Evolutionary conservation across 2,888 invertebrate genomes (phyloP).

Genomic region (Cerastis leucographa): DNA sequence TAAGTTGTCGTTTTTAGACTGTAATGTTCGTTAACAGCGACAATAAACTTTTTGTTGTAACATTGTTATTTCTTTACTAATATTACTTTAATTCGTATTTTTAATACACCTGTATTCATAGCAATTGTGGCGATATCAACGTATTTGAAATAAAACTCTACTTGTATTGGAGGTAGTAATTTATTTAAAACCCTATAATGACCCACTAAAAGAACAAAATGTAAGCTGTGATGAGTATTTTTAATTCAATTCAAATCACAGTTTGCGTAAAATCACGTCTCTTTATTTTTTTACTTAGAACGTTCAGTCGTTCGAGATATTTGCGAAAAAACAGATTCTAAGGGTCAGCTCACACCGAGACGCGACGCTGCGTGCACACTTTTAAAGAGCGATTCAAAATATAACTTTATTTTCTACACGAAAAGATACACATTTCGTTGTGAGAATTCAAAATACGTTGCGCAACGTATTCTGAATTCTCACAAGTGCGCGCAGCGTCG

Average conservation of each 20-base stretch:
- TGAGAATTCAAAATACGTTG: too few relatives aligned
- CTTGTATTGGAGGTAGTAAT: constrained; percentile 47
- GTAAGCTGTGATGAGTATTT: not conserved
- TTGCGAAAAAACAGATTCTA: not conserved
- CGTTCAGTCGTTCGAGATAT: not conserved
- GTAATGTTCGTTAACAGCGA: constrained; percentile 42
- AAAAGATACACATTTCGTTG: too few relatives aligned
- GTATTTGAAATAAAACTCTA: constrained; percentile 72
- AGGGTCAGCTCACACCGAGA: too few relatives aligned
- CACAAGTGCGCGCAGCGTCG: too few relatives aligned
- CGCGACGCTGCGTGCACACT: too few relatives aligned
- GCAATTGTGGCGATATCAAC: constrained; percentile 69
- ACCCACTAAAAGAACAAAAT: not conserved
- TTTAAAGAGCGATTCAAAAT: too few relatives aligned
- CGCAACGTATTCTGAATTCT: too few relatives aligned
- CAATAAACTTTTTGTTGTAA: constrained; percentile 60
- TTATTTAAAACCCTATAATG: constrained; percentile 10
- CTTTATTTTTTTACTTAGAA: not conserved
- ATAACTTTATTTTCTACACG: too few relatives aligned
- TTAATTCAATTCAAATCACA: not conserved
- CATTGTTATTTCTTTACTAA: constrained; percentile 67
- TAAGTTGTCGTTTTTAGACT: constrained; percentile 45
- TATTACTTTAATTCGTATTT: constrained; percentile 62
- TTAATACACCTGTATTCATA: constrained; percentile 68
- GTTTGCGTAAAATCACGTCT: not conserved